Conservation (phyloP, 2,888 invertebrate species). For the Tuberolachnus salignus region DNA sequence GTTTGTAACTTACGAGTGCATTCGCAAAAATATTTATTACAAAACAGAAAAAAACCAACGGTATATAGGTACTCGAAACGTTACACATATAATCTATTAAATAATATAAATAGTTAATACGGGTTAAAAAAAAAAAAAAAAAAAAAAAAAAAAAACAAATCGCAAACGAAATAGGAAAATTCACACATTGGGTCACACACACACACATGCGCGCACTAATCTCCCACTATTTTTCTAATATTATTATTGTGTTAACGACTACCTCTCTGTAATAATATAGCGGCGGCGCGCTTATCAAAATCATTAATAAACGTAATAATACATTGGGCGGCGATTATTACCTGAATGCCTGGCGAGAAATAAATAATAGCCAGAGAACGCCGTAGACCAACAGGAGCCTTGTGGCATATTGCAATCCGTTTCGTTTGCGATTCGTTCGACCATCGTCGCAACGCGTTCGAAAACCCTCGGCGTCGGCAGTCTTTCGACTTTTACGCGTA, state of each 20-base stretch:
- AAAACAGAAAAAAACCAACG: no score
- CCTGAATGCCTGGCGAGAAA: conserved; percentile 70
- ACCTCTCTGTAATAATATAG: no score
- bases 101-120: no score
- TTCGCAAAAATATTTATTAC: no score
- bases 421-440: conserved; percentile 43
- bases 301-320: not conserved
- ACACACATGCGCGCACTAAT: not conserved
- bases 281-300: conserved; percentile 28
- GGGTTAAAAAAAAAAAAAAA: no score
- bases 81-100: no score
- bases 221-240: not conserved
- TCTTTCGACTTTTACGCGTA: conserved; percentile 5
- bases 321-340: conserved; percentile 61
- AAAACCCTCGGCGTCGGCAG: not conserved
- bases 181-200: not conserved
- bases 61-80: no score
- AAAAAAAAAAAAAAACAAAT: no score
- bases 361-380: conserved; percentile 59
- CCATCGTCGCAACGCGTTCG: not conserved
- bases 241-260: not conserved
- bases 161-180: conserved; percentile 4
- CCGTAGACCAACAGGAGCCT: conserved; percentile 54
- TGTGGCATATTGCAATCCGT: conserved; percentile 52
- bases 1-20: no score